These are phyloP conservation scores for Mycetomoellerius zeteki DNA, from an alignment of 1,140 invertebrate genomes.

Conservation along the genomic window DNA sequence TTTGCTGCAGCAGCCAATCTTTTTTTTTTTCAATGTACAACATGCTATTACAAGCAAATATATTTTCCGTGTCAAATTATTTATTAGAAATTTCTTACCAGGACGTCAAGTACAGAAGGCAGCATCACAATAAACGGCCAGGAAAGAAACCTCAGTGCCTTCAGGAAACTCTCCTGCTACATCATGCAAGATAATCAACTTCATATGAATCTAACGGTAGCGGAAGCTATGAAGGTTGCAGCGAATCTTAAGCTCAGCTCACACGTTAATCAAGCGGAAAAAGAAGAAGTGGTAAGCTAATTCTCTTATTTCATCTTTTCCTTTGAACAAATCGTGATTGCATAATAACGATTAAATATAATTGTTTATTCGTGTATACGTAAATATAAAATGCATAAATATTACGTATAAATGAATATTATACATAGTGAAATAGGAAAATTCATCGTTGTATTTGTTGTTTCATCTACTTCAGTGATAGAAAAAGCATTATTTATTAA, in stretches of 20 bases:
- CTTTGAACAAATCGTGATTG: background rate
- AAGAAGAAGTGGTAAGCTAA: conserved; percentile 93
- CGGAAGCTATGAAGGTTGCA: conserved; percentile 97
- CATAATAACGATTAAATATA: background rate
- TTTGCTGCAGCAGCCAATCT: too few species aligned
- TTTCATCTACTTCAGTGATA: background rate
- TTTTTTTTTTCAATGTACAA: too few species aligned
- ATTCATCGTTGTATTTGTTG: background rate
- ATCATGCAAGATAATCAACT: conserved; percentile 99
- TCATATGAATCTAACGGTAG: conserved; percentile 96
- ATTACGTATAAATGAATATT: background rate
- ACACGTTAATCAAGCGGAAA: conserved; percentile 90
- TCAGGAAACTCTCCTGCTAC: conserved; percentile 97
- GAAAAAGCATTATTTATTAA: background rate
- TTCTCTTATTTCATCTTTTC: background rate
- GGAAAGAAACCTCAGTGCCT: conserved; percentile 95
- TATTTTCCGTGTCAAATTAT: background rate
- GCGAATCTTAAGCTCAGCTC: conserved; percentile 95
- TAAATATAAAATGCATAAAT: background rate
- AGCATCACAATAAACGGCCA: conserved; percentile 95
- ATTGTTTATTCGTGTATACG: background rate
- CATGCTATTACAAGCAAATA: background rate
- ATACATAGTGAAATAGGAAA: background rate
- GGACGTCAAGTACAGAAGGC: conserved; percentile 92
- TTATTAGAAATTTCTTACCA: conserved; percentile 81